phyloP scores from a whole-genome alignment of 2,113 vertebrate species.

The Misgurnus mizolepis region DNA sequence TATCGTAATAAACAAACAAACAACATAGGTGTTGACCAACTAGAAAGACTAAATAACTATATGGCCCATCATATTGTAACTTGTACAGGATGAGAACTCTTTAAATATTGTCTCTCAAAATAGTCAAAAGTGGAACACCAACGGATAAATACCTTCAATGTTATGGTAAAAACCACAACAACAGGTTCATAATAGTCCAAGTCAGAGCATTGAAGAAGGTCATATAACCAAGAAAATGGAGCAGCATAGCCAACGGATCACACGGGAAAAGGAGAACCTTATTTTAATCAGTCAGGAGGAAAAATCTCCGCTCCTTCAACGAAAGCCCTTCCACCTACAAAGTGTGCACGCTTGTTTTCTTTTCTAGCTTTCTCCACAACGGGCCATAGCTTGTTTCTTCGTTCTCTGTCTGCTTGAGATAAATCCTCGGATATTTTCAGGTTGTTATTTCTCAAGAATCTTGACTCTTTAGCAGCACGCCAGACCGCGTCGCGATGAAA shows the following conservation, averaged over 20 bases:
- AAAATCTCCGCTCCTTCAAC: background rate
- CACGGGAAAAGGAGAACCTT: background rate
- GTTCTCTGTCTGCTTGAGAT: background rate
- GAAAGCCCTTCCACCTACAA: background rate
- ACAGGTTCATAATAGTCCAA: background rate
- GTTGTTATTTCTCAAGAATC: background rate
- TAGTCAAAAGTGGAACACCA: background rate
- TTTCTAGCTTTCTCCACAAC: background rate
- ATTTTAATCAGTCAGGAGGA: background rate
- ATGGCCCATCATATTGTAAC: background rate
- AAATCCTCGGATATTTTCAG: background rate
- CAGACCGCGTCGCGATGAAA: background rate
- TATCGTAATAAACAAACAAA: background rate
- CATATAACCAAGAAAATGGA: background rate
- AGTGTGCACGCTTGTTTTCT: background rate
- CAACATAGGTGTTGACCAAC: background rate
- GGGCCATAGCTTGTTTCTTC: background rate
- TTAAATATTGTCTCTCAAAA: background rate
- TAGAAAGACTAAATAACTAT: background rate
- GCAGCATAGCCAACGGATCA: background rate
- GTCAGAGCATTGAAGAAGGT: background rate
- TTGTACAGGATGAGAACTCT: background rate
- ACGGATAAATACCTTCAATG: background rate
- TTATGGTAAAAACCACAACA: background rate
- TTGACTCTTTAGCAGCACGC: background rate